Evolutionary conservation across 2,888 invertebrate species (phyloP).

Genomic region (Biston stratarius): DNA sequence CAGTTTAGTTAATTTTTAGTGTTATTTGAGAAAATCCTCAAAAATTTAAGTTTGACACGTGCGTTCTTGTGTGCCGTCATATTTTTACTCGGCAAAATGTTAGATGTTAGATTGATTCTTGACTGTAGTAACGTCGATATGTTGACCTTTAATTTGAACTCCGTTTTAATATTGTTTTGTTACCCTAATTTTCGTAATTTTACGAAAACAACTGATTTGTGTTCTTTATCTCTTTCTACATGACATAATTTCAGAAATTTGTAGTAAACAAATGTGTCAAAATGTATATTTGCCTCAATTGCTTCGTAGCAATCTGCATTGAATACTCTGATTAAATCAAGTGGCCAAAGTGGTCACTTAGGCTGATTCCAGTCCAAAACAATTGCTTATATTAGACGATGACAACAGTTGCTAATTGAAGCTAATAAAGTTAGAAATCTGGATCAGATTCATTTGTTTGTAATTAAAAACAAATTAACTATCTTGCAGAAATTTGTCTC

Average conservation of each 20-base stretch:
- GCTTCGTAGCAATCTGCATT: conserved; percentile 47
- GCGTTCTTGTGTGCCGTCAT: too few relatives aligned
- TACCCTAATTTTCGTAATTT: too few relatives aligned
- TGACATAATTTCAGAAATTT: conserved; percentile 12
- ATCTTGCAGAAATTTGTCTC: conserved; percentile 2
- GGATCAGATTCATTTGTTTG: conserved; percentile 15
- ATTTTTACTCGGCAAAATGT: too few relatives aligned
- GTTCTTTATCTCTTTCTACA: not conserved
- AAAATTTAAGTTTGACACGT: too few relatives aligned
- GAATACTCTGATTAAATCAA: conserved; percentile 80
- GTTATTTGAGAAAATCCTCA: too few relatives aligned
- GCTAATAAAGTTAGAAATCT: conserved; percentile 22
- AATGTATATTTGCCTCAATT: conserved; percentile 27
- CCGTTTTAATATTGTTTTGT: too few relatives aligned
- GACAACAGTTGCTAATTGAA: conserved; percentile 43
- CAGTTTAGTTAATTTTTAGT: too few relatives aligned
- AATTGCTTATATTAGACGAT: conserved; percentile 55
- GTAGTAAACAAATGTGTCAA: conserved; percentile 5
- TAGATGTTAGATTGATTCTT: too few relatives aligned
- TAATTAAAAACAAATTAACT: conserved; percentile 10
- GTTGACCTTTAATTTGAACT: too few relatives aligned
- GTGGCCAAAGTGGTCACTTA: conserved; percentile 70
- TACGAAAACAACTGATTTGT: too few relatives aligned
- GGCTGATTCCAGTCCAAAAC: conserved; percentile 57
- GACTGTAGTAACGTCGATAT: too few relatives aligned